phyloP scores from a whole-genome alignment of 92 coral and sea anemone species.

The Epizoanthus rinbou region DNA sequence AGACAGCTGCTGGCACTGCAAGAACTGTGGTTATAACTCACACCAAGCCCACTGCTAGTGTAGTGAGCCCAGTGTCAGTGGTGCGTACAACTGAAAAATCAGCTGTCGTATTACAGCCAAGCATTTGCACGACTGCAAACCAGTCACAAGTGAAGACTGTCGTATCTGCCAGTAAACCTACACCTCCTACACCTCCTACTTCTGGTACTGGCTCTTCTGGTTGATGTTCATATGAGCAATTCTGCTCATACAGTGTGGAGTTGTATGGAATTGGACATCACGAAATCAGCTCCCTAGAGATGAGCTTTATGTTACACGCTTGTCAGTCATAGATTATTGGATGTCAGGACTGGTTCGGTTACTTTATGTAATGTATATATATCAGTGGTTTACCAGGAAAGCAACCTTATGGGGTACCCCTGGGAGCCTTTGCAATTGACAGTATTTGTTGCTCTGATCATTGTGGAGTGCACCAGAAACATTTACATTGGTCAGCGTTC shows the following conservation, averaged over 20 bases:
- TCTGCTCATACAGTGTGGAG: background rate
- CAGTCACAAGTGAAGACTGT: conserved; percentile 18
- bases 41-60: background rate
- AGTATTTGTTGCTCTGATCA: too few relatives aligned
- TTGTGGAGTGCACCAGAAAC: too few relatives aligned
- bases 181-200: background rate
- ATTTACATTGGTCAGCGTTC: too few relatives aligned
- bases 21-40: conserved; percentile 8
- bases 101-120: conserved; percentile 22
- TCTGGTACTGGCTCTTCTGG: background rate
- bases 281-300: too few relatives aligned
- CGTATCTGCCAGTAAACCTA: background rate
- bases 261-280: too few relatives aligned
- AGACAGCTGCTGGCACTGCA: background rate
- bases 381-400: too few relatives aligned
- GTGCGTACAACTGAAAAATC: background rate
- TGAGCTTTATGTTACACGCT: too few relatives aligned
- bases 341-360: too few relatives aligned
- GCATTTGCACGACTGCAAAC: background rate
- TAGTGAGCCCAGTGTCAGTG: conserved; percentile 5
- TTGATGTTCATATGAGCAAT: background rate
- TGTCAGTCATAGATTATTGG: too few relatives aligned
- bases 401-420: too few relatives aligned
- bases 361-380: too few relatives aligned
- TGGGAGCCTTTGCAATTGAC: too few relatives aligned